Percentiles rank a stretch among this genome's conserved stretches.
These are phyloP conservation scores for Gonioctena quinquepunctata DNA, from an alignment of 1,140 invertebrate genomes.

Conservation along the genomic window DNA sequence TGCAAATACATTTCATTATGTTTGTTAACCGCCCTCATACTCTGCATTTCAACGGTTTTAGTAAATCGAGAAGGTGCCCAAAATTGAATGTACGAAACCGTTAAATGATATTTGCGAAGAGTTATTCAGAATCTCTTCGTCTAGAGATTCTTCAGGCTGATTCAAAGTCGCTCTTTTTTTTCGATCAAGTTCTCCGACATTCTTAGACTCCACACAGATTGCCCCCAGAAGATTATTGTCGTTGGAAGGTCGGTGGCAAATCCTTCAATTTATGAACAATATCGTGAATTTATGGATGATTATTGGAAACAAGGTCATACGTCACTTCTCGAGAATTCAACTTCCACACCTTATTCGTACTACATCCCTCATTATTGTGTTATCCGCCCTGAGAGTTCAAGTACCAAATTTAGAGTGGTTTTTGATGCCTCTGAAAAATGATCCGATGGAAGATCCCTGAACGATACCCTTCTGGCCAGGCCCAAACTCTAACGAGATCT, in stretches of 20 bases:
- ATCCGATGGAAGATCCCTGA: constrained; percentile 37
- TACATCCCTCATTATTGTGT: constrained; percentile 58
- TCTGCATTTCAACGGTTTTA: not conserved
- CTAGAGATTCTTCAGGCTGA: not conserved
- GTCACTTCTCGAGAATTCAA: constrained; percentile 17
- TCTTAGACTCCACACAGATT: not conserved
- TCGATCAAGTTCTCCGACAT: not conserved
- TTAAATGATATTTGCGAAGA: not conserved
- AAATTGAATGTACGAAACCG: not conserved
- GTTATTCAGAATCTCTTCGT: not conserved
- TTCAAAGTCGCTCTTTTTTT: not conserved
- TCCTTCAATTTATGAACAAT: not conserved
- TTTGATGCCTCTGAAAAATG: constrained; percentile 37
- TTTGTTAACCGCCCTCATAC: not conserved
- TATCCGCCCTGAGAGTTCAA: constrained; percentile 38
- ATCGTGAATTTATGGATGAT: not conserved
- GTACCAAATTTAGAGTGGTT: constrained; percentile 46
- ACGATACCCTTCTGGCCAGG: constrained; percentile 35
- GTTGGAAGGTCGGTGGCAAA: not conserved
- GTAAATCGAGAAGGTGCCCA: not conserved
- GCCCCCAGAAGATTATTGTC: not conserved
- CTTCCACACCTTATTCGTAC: constrained; percentile 9
- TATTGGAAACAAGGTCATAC: not conserved
- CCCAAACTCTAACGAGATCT: constrained; percentile 37
- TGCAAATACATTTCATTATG: not conserved